A percentile compares a stretch with the other conserved stretches of the same genome.
phyloP scores from a whole-genome alignment of 2,797 vertebrate genomes.

The Australoheros facetus region DNA sequence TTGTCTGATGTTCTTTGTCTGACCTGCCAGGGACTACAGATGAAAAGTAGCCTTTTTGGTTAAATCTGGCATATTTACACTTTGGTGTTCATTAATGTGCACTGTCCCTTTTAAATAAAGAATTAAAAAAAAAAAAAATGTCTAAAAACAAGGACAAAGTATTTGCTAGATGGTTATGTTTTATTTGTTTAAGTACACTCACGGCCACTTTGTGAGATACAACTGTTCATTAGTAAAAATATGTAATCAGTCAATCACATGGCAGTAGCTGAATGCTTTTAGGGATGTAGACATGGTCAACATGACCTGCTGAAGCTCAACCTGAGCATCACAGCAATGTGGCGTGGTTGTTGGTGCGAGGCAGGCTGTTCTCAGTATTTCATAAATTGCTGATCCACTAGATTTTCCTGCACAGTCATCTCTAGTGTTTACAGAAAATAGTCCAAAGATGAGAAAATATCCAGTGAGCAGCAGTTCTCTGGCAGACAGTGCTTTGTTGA shows the following conservation, averaged over 20 bases:
- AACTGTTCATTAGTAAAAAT: neutral
- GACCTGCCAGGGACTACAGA: too few relatives aligned
- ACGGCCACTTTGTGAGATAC: neutral
- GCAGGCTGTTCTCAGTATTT: neutral
- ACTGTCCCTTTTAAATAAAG: too few relatives aligned
- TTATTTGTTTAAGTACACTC: neutral
- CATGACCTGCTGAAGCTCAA: fast-evolving
- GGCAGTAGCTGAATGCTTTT: neutral
- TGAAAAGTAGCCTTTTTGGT: too few relatives aligned
- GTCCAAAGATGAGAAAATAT: neutral
- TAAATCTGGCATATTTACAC: too few relatives aligned
- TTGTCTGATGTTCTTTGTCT: too few relatives aligned
- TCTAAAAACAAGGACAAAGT: fast-evolving
- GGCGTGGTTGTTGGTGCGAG: too few relatives aligned
- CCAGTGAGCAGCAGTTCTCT: neutral
- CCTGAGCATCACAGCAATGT: neutral
- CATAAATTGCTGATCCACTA: neutral
- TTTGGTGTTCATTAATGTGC: too few relatives aligned
- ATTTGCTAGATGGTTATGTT: neutral
- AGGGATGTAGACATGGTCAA: neutral
- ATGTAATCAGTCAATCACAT: neutral
- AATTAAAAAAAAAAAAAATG: too few relatives aligned
- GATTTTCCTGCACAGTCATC: neutral
- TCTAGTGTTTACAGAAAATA: neutral
- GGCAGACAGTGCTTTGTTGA: neutral